These are phyloP conservation scores for Sebastes wilsoni DNA, from an alignment of 2,797 vertebrate genomes.

Conservation along the genomic window DNA sequence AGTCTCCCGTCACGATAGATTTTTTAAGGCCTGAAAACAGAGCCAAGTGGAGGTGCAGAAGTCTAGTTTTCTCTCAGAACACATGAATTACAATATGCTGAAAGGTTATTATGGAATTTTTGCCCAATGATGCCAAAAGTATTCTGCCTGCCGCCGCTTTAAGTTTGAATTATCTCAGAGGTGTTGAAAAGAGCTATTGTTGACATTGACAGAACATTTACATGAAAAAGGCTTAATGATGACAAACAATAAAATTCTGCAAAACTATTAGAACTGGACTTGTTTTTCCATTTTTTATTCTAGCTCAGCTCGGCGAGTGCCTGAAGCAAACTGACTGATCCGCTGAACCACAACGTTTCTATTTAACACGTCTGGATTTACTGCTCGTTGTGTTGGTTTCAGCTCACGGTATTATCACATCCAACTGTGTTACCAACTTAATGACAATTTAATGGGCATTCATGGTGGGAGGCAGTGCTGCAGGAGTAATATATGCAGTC, in stretches of 20 bases:
- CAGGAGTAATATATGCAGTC: constrained; percentile 47
- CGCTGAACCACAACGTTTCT: background rate
- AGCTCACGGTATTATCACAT: background rate
- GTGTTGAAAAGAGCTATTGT: background rate
- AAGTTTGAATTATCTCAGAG: background rate
- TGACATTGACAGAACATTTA: background rate
- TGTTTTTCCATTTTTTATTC: background rate
- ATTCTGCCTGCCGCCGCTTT: no score
- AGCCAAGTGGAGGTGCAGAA: no score
- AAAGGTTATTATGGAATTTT: no score
- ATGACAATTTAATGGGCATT: constrained; percentile 50
- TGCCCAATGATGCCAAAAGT: no score
- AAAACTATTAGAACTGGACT: background rate
- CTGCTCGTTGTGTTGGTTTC: constrained; percentile 35
- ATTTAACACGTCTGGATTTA: constrained; percentile 17
- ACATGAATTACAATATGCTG: no score
- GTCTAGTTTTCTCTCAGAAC: no score
- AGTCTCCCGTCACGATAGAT: no score
- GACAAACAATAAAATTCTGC: background rate
- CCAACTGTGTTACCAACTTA: constrained; percentile 49
- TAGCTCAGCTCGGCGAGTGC: background rate
- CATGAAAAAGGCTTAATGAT: background rate
- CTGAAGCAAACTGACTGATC: background rate
- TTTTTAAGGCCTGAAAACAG: no score
- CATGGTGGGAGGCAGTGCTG: constrained; percentile 40